phyloP scores from a whole-genome alignment of 2,888 invertebrate species.

The Drosophila phalerata region DNA sequence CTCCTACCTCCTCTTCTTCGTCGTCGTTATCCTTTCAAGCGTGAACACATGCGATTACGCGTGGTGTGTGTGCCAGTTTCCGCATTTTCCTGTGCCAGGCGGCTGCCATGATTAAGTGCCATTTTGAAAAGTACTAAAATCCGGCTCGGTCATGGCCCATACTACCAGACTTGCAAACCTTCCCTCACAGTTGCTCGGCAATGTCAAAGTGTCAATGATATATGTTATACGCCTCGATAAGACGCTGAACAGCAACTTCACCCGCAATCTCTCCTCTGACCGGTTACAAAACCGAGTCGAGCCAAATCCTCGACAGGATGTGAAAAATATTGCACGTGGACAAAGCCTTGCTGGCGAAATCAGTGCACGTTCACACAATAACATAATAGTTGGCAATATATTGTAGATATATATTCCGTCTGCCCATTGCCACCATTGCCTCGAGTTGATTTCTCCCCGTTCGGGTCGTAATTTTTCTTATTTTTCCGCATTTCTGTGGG shows the following conservation, averaged over 20 bases:
- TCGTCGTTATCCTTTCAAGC: constrained; percentile 83
- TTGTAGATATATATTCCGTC: constrained; percentile 65
- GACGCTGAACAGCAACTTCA: constrained; percentile 53
- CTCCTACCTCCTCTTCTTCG: background rate
- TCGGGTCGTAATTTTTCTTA: constrained; percentile 56
- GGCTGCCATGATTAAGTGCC: constrained; percentile 85
- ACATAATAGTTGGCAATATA: constrained; percentile 81
- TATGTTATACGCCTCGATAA: constrained; percentile 82
- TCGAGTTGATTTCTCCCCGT: background rate
- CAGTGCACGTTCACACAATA: constrained; percentile 82
- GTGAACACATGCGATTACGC: constrained; percentile 85
- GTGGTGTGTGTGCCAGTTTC: constrained; percentile 83
- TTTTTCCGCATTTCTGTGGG: constrained; percentile 61
- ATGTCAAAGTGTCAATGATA: constrained; percentile 85
- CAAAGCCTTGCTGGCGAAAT: constrained; percentile 70
- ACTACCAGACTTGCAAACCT: constrained; percentile 33
- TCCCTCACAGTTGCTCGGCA: constrained; percentile 26
- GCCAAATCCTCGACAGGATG: constrained; percentile 44
- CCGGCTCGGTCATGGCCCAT: constrained; percentile 79
- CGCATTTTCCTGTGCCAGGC: constrained; percentile 82
- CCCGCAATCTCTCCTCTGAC: background rate
- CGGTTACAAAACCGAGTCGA: background rate
- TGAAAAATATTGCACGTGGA: constrained; percentile 74
- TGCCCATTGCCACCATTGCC: constrained; percentile 34
- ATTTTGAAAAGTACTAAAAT: constrained; percentile 85